A percentile compares a stretch with the other conserved stretches of the same genome.
Conservation (phyloP, 2,888 invertebrate genomes). For the Ochropacha duplaris region DNA sequence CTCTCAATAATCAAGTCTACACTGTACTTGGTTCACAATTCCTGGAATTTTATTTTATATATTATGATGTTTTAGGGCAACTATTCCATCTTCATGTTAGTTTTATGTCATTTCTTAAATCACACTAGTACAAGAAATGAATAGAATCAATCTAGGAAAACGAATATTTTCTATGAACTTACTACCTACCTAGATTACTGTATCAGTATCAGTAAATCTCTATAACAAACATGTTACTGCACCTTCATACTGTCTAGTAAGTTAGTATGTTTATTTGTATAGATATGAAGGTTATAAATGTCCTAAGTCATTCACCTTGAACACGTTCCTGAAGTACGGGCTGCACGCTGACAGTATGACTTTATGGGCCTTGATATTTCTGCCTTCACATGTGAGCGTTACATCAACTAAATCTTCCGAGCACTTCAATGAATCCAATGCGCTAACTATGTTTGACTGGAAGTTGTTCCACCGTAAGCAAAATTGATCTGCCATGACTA, state of each 20-base stretch:
- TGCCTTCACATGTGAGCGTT: conserved; percentile 88
- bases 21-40: too few species aligned
- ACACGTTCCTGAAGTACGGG: conserved; percentile 88
- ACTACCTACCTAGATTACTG: too few species aligned
- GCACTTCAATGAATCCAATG: conserved; percentile 86
- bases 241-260: conserved; percentile 5
- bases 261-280: conserved; percentile 38
- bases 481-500: conserved; percentile 85
- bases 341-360: conserved; percentile 89
- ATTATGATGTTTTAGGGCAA: too few species aligned
- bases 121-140: too few species aligned
- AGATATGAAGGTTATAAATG: conserved; percentile 75
- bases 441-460: conserved; percentile 87
- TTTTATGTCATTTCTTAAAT: too few species aligned
- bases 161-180: too few species aligned
- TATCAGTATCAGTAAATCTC: too few species aligned
- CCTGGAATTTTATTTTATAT: too few species aligned
- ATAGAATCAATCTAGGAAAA: too few species aligned
- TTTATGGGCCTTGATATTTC: conserved; percentile 88
- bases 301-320: conserved; percentile 85
- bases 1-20: too few species aligned
- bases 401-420: conserved; percentile 89
- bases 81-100: too few species aligned
- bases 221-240: background rate
- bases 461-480: conserved; percentile 90